Percentiles rank a stretch among this genome's conserved stretches.
phyloP scores from a whole-genome alignment of 2,797 vertebrate species.

The Sebastes nivosus region DNA sequence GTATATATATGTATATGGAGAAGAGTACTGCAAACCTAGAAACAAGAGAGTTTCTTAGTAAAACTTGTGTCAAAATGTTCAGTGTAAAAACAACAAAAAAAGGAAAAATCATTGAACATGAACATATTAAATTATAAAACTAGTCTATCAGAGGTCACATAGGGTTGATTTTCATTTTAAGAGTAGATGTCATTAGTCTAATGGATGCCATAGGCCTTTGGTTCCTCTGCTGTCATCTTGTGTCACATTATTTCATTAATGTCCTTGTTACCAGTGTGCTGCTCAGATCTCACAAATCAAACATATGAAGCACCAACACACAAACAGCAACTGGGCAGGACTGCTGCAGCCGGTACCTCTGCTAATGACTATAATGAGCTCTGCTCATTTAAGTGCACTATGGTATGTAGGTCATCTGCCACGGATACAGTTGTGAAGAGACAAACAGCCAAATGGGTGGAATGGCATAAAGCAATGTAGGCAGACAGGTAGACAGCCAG shows the following conservation, averaged over 20 bases:
- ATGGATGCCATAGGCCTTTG: background rate
- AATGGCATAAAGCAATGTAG: background rate
- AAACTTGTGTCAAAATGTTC: background rate
- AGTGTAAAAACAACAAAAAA: background rate
- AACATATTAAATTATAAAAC: background rate
- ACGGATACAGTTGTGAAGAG: slow-evolving; percentile 8
- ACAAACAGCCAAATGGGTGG: background rate
- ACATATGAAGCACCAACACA: background rate
- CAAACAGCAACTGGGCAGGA: background rate
- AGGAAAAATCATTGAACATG: background rate
- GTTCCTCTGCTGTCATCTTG: slow-evolving; percentile 2
- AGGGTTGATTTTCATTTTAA: background rate
- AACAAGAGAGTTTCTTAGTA: background rate
- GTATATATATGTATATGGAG: background rate
- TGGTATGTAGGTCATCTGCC: background rate
- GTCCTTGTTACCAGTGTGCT: background rate
- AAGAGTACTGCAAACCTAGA: background rate
- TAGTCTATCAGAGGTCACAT: background rate
- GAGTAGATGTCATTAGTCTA: background rate
- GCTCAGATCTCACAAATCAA: slow-evolving; percentile 31
- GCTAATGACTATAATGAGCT: slow-evolving; percentile 32
- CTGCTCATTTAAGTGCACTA: slow-evolving; percentile 29
- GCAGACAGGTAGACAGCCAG: background rate
- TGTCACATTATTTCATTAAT: slow-evolving; percentile 37
- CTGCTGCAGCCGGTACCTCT: background rate